Percentiles rank a stretch among this genome's conserved stretches.
Conservation (phyloP, 2,113 vertebrate genomes). For the Chaetodon trifascialis region DNA sequence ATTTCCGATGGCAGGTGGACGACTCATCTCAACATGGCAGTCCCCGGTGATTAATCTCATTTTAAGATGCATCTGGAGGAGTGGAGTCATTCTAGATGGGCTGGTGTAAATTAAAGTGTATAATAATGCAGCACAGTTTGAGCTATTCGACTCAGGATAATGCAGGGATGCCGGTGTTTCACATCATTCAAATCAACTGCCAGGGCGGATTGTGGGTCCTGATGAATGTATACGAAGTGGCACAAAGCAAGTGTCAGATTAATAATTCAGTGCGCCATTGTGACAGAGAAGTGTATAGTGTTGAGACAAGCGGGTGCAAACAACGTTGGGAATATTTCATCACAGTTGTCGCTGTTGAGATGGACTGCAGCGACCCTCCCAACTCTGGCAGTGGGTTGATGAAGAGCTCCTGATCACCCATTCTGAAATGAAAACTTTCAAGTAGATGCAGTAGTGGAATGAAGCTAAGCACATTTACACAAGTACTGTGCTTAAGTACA, state of each 20-base stretch:
- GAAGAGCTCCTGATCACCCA: slow-evolving; percentile 38
- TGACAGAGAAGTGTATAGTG: slow-evolving; percentile 14
- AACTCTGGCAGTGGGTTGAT: slow-evolving; percentile 14
- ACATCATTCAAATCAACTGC: slow-evolving; percentile 47
- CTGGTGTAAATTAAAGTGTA: slow-evolving; percentile 71
- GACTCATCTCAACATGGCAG: slow-evolving; percentile 62
- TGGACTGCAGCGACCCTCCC: background rate
- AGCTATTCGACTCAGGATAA: slow-evolving; percentile 22
- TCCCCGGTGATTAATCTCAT: slow-evolving; percentile 77
- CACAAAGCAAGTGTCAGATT: slow-evolving; percentile 54
- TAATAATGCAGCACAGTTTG: slow-evolving; percentile 49
- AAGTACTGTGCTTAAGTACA: background rate
- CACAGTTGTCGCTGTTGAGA: slow-evolving; percentile 8
- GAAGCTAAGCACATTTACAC: background rate
- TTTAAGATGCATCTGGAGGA: slow-evolving; percentile 75
- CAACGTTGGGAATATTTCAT: slow-evolving; percentile 47
- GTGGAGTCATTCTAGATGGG: slow-evolving; percentile 44
- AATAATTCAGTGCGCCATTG: slow-evolving; percentile 51
- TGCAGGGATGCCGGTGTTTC: slow-evolving; percentile 18
- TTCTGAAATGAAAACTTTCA: slow-evolving; percentile 45
- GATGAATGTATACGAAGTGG: slow-evolving; percentile 48
- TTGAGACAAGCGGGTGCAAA: slow-evolving; percentile 43
- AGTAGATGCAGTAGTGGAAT: background rate
- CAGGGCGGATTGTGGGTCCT: slow-evolving; percentile 24
- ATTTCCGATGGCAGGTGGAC: slow-evolving; percentile 78